A percentile compares a stretch with the other conserved stretches of the same genome.
These are phyloP conservation scores for Agapornis roseicollis DNA, from an alignment of 2,113 vertebrate genomes.

Conservation along the genomic window DNA sequence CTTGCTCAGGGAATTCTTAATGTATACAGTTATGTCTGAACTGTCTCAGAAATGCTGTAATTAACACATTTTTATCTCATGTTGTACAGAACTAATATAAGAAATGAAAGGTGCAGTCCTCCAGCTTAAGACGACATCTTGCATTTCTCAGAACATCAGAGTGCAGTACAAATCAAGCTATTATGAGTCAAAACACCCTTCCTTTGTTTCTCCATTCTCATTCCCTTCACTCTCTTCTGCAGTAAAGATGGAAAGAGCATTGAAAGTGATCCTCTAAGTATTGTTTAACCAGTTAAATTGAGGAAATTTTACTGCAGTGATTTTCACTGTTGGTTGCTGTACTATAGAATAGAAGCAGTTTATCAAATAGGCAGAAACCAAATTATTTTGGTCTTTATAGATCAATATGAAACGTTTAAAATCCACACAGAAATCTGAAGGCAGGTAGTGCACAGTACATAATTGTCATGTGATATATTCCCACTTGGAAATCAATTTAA, in stretches of 20 bases:
- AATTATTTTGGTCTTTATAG: not conserved
- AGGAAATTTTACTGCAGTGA: not conserved
- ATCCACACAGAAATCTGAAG: not conserved
- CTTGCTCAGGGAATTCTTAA: not conserved
- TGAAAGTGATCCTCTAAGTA: not conserved
- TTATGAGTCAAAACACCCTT: not conserved
- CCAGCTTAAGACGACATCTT: not conserved
- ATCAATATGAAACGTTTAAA: not conserved
- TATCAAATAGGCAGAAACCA: not conserved
- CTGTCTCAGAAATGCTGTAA: not conserved
- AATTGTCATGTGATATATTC: not conserved
- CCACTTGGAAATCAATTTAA: not conserved
- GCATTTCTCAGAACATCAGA: not conserved
- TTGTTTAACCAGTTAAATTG: not conserved
- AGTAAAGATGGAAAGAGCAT: not conserved
- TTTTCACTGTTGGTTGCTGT: not conserved
- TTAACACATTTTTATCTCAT: not conserved
- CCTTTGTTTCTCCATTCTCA: not conserved
- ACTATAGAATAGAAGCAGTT: not conserved
- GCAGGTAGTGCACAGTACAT: not conserved
- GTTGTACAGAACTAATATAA: not conserved
- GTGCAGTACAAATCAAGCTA: not conserved
- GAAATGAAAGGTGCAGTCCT: not conserved
- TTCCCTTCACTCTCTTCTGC: not conserved
- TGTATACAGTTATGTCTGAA: not conserved